Percentiles rank a stretch among this genome's conserved stretches.
These are phyloP conservation scores for Rhynchophorus ferrugineus DNA, from an alignment of 1,140 invertebrate genomes.

Conservation along the genomic window DNA sequence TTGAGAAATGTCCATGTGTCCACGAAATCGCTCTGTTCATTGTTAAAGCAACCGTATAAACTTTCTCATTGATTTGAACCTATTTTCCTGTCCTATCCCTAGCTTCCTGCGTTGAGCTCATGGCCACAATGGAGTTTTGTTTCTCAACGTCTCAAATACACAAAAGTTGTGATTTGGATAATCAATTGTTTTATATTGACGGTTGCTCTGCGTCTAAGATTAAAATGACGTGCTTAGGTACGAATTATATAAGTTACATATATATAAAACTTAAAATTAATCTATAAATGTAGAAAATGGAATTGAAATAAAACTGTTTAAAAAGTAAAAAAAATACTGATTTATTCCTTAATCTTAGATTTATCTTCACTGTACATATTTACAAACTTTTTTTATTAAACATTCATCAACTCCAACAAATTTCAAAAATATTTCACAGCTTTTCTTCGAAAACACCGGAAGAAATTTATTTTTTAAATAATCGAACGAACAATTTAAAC, in stretches of 20 bases:
- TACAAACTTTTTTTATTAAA: too few relatives aligned
- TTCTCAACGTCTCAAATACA: background rate
- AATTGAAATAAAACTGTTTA: slow-evolving; percentile 38
- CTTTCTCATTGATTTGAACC: too few relatives aligned
- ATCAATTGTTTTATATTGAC: slow-evolving; percentile 30
- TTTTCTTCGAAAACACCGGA: background rate
- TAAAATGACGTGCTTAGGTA: slow-evolving; percentile 15
- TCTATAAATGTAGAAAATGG: slow-evolving; percentile 35
- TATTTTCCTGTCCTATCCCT: too few relatives aligned
- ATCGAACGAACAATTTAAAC: background rate
- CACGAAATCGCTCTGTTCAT: background rate
- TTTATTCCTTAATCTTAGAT: background rate
- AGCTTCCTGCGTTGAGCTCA: slow-evolving; percentile 7
- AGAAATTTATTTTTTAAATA: background rate
- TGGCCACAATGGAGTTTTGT: slow-evolving; percentile 5
- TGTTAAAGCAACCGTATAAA: slow-evolving; percentile 1
- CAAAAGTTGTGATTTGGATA: slow-evolving; percentile 3
- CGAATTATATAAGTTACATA: slow-evolving; percentile 24
- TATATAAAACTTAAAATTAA: slow-evolving; percentile 23
- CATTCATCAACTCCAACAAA: background rate
- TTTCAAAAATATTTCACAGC: background rate
- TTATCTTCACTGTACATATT: too few relatives aligned
- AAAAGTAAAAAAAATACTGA: slow-evolving; percentile 2
- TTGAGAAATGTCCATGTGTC: background rate
- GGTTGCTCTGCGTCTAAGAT: slow-evolving; percentile 27